phyloP scores from a whole-genome alignment of 1,140 invertebrate genomes.

The Amyelois transitella region DNA sequence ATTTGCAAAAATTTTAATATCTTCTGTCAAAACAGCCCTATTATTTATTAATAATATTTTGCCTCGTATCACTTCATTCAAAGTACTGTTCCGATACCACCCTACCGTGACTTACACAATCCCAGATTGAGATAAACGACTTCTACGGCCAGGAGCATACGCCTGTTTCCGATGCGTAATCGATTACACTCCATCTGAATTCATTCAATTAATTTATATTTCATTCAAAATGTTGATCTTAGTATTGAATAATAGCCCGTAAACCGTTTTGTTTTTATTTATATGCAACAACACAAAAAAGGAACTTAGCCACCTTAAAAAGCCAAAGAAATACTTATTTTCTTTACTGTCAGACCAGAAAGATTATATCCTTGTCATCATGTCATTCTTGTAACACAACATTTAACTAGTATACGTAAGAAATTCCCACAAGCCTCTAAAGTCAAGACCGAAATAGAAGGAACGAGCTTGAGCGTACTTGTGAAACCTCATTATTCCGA shows the following conservation, averaged over 20 bases:
- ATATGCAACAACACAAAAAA: no score
- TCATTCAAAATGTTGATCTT: no score
- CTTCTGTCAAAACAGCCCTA: no score
- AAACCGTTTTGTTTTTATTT: no score
- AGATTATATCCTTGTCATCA: no score
- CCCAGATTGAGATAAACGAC: slow-evolving; percentile 61
- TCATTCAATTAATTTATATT: no score
- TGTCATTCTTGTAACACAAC: neutral
- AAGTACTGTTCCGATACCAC: neutral
- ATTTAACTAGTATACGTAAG: neutral
- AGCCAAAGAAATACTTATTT: no score
- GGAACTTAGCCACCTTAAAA: no score
- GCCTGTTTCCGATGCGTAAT: slow-evolving; percentile 55
- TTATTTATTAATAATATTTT: neutral
- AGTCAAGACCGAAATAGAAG: slow-evolving; percentile 55
- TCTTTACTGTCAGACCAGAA: no score
- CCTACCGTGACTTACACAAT: slow-evolving; percentile 43
- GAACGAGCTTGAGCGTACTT: slow-evolving; percentile 40
- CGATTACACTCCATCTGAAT: slow-evolving; percentile 45
- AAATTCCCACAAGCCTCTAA: slow-evolving; percentile 24
- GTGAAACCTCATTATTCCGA: slow-evolving; percentile 62
- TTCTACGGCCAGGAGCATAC: slow-evolving; percentile 36
- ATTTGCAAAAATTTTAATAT: no score
- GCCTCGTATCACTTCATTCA: neutral
- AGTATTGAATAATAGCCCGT: no score